A percentile compares a stretch with the other conserved stretches of the same genome.
Evolutionary conservation across 2,797 vertebrate genomes (phyloP).

Genomic region (Luscinia megarhynchos): DNA sequence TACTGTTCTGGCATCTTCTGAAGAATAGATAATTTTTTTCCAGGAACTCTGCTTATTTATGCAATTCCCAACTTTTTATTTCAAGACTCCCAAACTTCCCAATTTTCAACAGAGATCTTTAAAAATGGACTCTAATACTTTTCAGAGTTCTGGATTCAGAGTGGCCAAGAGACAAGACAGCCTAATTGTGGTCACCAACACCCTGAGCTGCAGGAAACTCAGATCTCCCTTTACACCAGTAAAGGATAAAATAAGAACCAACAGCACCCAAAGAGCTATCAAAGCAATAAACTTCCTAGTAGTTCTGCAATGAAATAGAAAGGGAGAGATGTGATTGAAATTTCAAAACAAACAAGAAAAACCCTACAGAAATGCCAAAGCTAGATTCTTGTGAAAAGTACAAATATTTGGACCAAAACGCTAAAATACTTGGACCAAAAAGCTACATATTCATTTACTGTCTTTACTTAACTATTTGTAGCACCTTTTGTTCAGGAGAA

Average conservation of each 20-base stretch:
- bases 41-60: not conserved
- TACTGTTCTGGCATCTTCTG: not conserved
- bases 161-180: not conserved
- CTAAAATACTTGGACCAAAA: not conserved
- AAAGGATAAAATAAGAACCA: not conserved
- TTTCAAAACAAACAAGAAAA: not conserved
- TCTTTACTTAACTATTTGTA: not conserved
- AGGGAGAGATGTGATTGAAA: not conserved
- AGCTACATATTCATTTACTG: not conserved
- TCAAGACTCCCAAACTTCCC: not conserved
- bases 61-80: not conserved
- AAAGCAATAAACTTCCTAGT: not conserved
- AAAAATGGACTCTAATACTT: not conserved
- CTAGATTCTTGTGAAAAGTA: not conserved
- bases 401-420: not conserved
- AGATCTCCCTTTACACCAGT: not conserved
- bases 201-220: accelerated
- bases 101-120: not conserved
- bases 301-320: not conserved
- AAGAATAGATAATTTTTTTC: not conserved
- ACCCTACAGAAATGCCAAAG: not conserved
- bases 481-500: not conserved
- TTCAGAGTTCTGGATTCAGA: not conserved
- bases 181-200: not conserved
- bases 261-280: not conserved